Base-by-base conservation (phyloP, 2,113 vertebrate species). In the Phycodurus eques region DNA sequence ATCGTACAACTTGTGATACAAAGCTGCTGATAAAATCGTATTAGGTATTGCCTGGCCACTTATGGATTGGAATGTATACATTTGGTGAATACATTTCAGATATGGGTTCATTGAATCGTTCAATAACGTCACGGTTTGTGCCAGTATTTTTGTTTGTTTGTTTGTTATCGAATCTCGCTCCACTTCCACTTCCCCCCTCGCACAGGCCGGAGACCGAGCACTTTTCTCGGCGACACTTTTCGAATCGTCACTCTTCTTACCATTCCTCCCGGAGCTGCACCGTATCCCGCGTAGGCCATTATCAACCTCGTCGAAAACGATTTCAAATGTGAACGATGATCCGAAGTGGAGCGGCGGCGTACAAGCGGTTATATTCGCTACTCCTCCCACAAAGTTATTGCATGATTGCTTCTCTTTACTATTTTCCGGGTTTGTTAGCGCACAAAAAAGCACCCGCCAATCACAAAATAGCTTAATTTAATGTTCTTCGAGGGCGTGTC, bases 281-380 rank as follows among this genome's bases (percentile, higher is more conserved):
- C 91, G 51, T 90, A 91, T 72, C 92, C 91, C 4, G 67, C 82
- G 65, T 35, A 91, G 2, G 78, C 89, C 90, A 92, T 93, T 19
- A 70, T 74, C 20, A 14, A 14, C 14, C 2, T 5, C 0, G 4
- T 19, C 3, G 11, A 33, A n/a, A 47, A 44, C 2, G 1, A 4
- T 39, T 20, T 8, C 10, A 67, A 75, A 31, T 0, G 1, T 12
- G 8, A 7, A 47, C 2, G 33, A 33, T 35, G 33, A 12, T 10
- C 15, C 8, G 0, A 19, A 39, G 35, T 3, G n/a, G 12, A 12
- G 6, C 3, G 11, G 1, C n/a, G 2, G n/a, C 11, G 54, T 57
- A 57, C n/a, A 27, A 57, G 8, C 22, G 3, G 54, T 57, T 9
- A 10, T 68, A 53, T 5, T 44, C 6, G 5, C 44, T 46, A 3